These are phyloP conservation scores for Entomobrya proxima DNA, from an alignment of 2,888 invertebrate genomes.

Conservation along the genomic window DNA sequence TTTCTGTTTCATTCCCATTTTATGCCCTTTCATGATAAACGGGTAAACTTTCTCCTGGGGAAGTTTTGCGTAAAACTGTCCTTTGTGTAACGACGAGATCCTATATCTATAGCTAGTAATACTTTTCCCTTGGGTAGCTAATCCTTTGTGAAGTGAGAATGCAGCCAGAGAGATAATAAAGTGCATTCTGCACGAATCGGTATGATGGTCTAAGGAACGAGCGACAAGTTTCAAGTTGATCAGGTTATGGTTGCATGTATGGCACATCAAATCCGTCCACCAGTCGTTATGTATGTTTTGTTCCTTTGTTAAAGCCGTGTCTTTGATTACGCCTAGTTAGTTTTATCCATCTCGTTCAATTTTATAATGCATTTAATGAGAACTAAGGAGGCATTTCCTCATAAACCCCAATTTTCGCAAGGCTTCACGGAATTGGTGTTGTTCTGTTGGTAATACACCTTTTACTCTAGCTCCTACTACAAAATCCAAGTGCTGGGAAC, in stretches of 20 bases:
- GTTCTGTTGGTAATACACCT: background rate
- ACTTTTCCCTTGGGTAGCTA: background rate
- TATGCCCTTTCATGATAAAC: background rate
- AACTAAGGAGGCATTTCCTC: background rate
- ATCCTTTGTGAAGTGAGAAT: background rate
- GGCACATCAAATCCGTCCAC: no score
- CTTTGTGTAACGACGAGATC: background rate
- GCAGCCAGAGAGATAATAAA: background rate
- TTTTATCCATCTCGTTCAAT: no score
- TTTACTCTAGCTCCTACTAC: no score
- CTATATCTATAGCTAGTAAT: background rate
- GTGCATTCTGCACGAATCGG: background rate
- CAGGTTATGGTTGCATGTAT: background rate
- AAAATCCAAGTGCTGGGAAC: background rate
- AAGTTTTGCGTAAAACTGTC: background rate
- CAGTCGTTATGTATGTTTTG: no score
- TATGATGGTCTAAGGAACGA: background rate
- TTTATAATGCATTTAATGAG: background rate
- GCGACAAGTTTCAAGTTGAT: no score
- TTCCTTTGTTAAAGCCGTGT: no score
- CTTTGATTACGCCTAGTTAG: no score
- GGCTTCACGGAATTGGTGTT: background rate
- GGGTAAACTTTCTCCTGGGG: background rate
- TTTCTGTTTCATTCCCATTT: no score
- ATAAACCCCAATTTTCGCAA: background rate